Percentiles rank a stretch among this genome's conserved stretches.
Conservation (phyloP, 2,113 vertebrate genomes). For the Calonectris borealis region DNA sequence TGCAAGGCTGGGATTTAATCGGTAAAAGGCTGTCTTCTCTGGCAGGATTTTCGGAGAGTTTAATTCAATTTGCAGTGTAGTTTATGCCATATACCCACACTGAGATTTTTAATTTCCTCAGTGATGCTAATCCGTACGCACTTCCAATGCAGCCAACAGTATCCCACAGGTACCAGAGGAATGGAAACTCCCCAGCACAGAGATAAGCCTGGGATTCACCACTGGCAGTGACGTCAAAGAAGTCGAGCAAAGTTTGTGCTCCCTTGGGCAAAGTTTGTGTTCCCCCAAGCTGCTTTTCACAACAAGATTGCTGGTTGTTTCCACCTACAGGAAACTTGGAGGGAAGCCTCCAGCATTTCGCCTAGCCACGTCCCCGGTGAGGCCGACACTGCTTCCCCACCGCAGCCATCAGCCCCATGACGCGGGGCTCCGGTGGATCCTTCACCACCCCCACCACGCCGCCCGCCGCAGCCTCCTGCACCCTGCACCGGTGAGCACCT, state of each 20-base stretch:
- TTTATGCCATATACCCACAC: neutral
- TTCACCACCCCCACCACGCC: accelerated
- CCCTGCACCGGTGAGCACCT: neutral
- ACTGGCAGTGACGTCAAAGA: neutral
- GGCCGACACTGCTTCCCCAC: neutral
- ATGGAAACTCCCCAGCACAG: neutral
- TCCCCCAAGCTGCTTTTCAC: neutral
- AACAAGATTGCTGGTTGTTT: neutral
- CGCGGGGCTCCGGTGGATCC: accelerated
- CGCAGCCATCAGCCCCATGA: neutral
- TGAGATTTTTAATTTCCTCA: conserved; percentile 17
- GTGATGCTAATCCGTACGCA: accelerated
- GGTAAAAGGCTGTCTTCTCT: neutral
- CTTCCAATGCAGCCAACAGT: neutral
- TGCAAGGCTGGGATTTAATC: neutral
- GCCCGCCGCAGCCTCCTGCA: neutral
- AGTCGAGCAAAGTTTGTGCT: neutral
- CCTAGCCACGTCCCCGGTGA: neutral
- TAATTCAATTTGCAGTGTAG: conserved; percentile 6
- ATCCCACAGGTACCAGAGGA: neutral
- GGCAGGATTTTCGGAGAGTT: neutral
- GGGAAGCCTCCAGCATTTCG: neutral
- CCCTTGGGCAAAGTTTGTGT: neutral
- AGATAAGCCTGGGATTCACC: neutral
- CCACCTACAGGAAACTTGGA: neutral